phyloP scores from a whole-genome alignment of 2,888 invertebrate genomes.

The Horisme vitalbata region DNA sequence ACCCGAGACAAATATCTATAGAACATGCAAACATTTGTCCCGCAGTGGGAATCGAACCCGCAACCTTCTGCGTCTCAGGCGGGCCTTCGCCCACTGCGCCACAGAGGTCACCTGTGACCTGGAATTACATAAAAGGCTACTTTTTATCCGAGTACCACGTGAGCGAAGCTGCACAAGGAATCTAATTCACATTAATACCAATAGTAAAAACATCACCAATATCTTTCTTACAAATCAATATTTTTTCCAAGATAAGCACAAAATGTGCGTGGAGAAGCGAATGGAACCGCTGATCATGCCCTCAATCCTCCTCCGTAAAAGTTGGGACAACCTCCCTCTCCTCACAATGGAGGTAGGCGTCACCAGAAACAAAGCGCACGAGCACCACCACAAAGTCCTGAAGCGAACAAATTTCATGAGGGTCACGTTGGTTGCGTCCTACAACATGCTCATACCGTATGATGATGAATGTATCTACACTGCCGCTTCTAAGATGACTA shows the following conservation, averaged over 20 bases:
- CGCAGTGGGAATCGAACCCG: no score
- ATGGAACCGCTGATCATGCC: constrained; percentile 58
- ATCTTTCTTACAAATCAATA: no score
- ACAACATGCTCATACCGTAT: constrained; percentile 55
- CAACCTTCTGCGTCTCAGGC: no score
- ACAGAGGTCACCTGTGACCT: no score
- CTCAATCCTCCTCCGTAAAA: constrained; percentile 46
- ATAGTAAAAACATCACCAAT: no score
- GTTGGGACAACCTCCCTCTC: constrained; percentile 70
- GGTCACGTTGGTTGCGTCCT: constrained; percentile 60
- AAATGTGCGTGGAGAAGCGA: constrained; percentile 53
- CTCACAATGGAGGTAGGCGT: constrained; percentile 53
- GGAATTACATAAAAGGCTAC: no score
- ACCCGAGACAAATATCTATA: no score
- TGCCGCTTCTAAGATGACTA: constrained; percentile 56
- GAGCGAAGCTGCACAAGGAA: no score
- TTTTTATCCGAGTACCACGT: no score
- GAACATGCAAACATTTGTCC: no score
- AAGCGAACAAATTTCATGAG: constrained; percentile 58
- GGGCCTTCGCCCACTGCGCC: no score
- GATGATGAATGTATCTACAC: constrained; percentile 48
- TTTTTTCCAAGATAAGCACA: constrained; percentile 44
- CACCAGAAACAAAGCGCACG: constrained; percentile 45
- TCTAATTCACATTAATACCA: no score
- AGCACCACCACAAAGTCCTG: constrained; percentile 51